A percentile compares a stretch with the other conserved stretches of the same genome.
Conservation (phyloP, 2,797 vertebrate genomes). For the Sandelia bainsii region DNA sequence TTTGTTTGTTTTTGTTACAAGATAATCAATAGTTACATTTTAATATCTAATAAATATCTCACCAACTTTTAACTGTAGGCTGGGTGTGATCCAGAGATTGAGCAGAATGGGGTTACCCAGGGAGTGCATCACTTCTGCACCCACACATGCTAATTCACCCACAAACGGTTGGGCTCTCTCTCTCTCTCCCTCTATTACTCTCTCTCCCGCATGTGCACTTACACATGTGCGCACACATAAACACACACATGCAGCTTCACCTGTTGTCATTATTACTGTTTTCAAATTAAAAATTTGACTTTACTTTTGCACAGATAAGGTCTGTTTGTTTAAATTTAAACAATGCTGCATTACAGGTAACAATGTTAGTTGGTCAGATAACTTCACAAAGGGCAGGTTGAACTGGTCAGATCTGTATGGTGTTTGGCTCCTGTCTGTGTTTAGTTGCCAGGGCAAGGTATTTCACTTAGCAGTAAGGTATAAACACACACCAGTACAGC, state of each 20-base stretch:
- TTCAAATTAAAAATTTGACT: neutral
- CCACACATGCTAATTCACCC: conserved; percentile 8
- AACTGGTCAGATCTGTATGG: conserved; percentile 10
- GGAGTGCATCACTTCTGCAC: conserved; percentile 13
- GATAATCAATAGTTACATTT: neutral
- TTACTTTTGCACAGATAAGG: no score
- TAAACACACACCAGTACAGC: conserved; percentile 12
- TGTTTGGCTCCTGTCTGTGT: conserved; percentile 44
- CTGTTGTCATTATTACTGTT: no score
- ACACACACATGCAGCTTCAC: neutral
- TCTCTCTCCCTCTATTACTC: no score
- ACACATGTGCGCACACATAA: neutral
- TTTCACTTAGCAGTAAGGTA: conserved; percentile 52
- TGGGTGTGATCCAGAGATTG: neutral
- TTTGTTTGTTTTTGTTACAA: neutral
- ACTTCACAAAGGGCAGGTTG: conserved; percentile 27
- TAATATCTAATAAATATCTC: neutral
- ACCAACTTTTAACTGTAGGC: neutral
- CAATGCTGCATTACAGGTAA: neutral
- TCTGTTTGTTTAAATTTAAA: no score
- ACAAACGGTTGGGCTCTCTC: neutral
- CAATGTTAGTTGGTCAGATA: conserved; percentile 4
- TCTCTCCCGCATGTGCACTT: no score
- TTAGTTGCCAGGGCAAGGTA: conserved; percentile 68
- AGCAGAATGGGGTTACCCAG: conserved; percentile 10